These are phyloP conservation scores for Catharus bicknelli DNA, from an alignment of 2,113 vertebrate genomes.

Conservation along the genomic window DNA sequence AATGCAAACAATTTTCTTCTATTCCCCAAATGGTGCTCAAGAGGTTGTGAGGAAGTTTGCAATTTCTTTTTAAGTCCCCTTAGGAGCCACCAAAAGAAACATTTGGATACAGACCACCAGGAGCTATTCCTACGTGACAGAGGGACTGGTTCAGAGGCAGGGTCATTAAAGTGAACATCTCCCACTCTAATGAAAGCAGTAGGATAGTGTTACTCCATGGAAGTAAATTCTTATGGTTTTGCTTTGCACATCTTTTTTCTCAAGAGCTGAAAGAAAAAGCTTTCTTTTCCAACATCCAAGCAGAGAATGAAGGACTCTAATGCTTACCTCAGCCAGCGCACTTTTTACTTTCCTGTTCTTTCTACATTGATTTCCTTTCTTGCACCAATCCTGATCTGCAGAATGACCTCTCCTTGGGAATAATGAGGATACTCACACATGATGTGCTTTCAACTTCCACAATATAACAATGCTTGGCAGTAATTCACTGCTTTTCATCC, in stretches of 20 bases:
- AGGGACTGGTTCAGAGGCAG: background rate
- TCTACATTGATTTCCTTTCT: background rate
- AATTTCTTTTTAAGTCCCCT: constrained; percentile 45
- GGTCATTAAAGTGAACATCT: background rate
- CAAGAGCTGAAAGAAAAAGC: background rate
- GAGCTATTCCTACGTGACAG: background rate
- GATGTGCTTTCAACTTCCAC: background rate
- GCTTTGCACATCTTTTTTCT: background rate
- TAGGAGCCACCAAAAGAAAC: constrained; percentile 33
- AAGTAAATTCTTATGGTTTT: background rate
- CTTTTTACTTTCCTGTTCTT: background rate
- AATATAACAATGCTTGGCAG: constrained; percentile 48
- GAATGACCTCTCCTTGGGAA: constrained; percentile 2
- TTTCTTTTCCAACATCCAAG: background rate
- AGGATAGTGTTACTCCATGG: background rate
- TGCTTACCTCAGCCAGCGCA: background rate
- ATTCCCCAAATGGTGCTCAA: background rate
- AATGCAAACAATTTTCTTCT: constrained; percentile 50
- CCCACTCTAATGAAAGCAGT: background rate
- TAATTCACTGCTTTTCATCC: constrained; percentile 38
- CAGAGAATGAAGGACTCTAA: background rate
- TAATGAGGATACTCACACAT: constrained; percentile 7
- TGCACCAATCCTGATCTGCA: constrained; percentile 6
- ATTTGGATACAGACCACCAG: background rate
- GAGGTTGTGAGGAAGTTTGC: constrained; percentile 47